Conservation (phyloP, 2,113 vertebrate species). For the Anguilla rostrata region DNA sequence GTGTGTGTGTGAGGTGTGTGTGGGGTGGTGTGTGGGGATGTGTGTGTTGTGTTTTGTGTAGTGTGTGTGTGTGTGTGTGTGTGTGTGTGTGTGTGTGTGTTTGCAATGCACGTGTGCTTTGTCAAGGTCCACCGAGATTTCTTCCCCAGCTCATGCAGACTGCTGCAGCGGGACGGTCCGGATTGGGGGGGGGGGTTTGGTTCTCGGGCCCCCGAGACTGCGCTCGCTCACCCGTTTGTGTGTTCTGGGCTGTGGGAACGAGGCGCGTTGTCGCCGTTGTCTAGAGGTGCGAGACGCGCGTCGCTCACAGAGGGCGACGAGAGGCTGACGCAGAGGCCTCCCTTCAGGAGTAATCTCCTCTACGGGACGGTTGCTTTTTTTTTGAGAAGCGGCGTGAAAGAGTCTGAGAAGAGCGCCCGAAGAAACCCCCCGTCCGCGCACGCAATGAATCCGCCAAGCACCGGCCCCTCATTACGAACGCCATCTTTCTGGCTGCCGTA, state of each 20-base stretch:
- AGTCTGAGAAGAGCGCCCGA: neutral
- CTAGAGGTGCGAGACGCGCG: neutral
- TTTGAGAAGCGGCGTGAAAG: neutral
- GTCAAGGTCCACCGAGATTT: conserved; percentile 14
- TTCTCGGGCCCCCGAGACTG: neutral
- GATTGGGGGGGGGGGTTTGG: too few species aligned
- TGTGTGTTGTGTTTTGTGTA: neutral
- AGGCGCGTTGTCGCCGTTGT: neutral
- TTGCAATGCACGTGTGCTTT: neutral
- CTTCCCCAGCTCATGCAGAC: neutral
- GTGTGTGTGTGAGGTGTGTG: too few species aligned
- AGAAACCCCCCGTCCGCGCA: neutral
- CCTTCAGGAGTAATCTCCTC: neutral
- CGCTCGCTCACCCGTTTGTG: neutral
- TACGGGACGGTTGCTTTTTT: neutral
- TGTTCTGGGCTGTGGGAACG: neutral
- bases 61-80: neutral
- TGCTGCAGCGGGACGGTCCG: too few species aligned
- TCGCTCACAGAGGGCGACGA: neutral
- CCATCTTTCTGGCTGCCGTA: neutral
- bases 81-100: neutral
- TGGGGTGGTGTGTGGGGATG: too few species aligned
- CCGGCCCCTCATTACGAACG: neutral
- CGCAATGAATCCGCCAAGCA: neutral
- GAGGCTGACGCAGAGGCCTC: neutral